These are phyloP conservation scores for Bambusicola thoracicus DNA, from an alignment of 2,113 vertebrate species.

Conservation along the genomic window DNA sequence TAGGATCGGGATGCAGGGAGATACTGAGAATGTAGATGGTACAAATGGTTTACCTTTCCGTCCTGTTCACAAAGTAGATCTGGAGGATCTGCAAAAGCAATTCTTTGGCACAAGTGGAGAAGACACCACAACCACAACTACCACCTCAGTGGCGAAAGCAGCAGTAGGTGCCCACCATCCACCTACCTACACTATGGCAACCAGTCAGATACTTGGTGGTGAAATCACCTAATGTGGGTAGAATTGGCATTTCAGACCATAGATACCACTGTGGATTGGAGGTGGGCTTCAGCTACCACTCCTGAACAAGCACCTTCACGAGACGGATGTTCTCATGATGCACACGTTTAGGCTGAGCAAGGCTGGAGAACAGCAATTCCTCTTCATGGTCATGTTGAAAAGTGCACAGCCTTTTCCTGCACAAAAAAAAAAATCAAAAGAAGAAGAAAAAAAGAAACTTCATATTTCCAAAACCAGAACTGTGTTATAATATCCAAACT, in stretches of 20 bases:
- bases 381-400: not conserved
- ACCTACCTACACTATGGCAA: not conserved
- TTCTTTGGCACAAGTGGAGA: not conserved
- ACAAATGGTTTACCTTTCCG: not conserved
- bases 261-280: fast-evolving
- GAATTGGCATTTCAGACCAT: not conserved
- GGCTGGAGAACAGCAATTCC: not conserved
- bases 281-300: not conserved
- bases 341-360: fast-evolving
- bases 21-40: not conserved
- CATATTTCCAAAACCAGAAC: not conserved
- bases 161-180: not conserved
- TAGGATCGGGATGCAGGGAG: not conserved
- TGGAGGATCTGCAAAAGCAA: not conserved
- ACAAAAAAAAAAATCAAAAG: no score
- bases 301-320: not conserved
- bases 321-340: fast-evolving
- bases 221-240: not conserved
- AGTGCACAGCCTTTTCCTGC: not conserved
- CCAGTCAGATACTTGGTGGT: not conserved
- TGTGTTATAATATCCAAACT: fast-evolving
- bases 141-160: not conserved
- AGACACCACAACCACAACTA: not conserved
- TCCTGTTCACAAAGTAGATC: not conserved
- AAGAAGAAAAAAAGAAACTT: not conserved